These are phyloP conservation scores for Callipepla squamata DNA, from an alignment of 2,113 vertebrate species.

Conservation along the genomic window DNA sequence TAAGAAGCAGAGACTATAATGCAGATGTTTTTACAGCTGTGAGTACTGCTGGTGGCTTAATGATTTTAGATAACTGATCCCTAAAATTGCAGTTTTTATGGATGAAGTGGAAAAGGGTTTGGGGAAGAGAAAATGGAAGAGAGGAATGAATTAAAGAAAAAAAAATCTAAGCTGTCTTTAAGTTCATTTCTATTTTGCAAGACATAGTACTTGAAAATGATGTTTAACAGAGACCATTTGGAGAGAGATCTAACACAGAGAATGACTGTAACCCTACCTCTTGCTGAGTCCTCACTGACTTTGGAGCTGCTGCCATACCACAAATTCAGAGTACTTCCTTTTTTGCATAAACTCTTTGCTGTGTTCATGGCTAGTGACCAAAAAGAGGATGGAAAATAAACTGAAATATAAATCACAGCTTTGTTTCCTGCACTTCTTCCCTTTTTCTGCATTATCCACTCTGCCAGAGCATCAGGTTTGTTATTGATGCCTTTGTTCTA, in stretches of 20 bases:
- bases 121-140: not conserved
- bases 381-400: not conserved
- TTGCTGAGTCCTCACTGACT: not conserved
- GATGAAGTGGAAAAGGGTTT: not conserved
- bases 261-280: not conserved
- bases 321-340: not conserved
- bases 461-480: not conserved
- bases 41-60: slow-evolving; percentile 25
- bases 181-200: not conserved
- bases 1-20: slow-evolving; percentile 25
- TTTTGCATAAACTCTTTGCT: not conserved
- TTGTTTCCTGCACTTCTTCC: not conserved
- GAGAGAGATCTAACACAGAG: not conserved
- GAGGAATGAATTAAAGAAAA: not conserved
- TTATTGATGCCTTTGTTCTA: not conserved
- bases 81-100: slow-evolving; percentile 3
- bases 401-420: not conserved
- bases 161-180: not conserved
- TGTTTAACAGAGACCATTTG: not conserved
- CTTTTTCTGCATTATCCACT: not conserved
- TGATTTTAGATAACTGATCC: slow-evolving; percentile 39
- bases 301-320: not conserved
- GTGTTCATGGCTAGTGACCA: not conserved
- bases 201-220: not conserved
- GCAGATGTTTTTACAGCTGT: slow-evolving; percentile 72